Evolutionary conservation across 2,888 invertebrate genomes (phyloP).

Genomic region (Merodon equestris): DNA sequence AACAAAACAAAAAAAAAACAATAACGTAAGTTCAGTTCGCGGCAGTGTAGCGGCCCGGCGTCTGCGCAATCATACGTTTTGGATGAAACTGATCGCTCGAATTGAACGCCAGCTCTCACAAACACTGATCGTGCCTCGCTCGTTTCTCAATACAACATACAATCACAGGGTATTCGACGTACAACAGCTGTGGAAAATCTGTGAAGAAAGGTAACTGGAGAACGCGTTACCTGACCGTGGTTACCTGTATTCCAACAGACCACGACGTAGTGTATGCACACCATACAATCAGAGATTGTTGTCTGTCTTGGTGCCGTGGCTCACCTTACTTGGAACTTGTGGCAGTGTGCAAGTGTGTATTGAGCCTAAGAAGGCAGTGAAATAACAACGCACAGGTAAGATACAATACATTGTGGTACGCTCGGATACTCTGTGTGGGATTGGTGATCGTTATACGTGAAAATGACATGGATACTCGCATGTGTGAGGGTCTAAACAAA

Average conservation of each 20-base stretch:
- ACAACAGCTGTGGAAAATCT: constrained; percentile 52
- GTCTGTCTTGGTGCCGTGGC: background rate
- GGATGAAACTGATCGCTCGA: constrained; percentile 73
- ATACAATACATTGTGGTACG: background rate
- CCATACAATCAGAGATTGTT: background rate
- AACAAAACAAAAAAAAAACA: background rate
- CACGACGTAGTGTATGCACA: constrained; percentile 7
- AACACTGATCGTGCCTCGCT: constrained; percentile 29
- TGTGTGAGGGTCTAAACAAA: constrained; percentile 11
- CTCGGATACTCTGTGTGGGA: constrained; percentile 41
- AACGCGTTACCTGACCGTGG: constrained; percentile 12
- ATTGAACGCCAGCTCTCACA: constrained; percentile 59
- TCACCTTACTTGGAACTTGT: constrained; percentile 9
- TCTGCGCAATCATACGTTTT: constrained; percentile 77
- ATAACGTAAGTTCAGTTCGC: constrained; percentile 38
- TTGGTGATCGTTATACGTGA: constrained; percentile 46
- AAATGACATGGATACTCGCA: too few relatives aligned
- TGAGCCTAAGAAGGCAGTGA: constrained; percentile 42
- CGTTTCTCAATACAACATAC: constrained; percentile 36
- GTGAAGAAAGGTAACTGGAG: constrained; percentile 40
- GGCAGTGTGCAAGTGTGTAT: constrained; percentile 8
- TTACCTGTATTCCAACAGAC: constrained; percentile 39
- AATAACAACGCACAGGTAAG: constrained; percentile 51
- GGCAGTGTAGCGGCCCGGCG: constrained; percentile 70
- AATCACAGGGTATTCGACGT: constrained; percentile 20